Conservation (phyloP, 2,113 vertebrate genomes). For the Manacus vitellinus region DNA sequence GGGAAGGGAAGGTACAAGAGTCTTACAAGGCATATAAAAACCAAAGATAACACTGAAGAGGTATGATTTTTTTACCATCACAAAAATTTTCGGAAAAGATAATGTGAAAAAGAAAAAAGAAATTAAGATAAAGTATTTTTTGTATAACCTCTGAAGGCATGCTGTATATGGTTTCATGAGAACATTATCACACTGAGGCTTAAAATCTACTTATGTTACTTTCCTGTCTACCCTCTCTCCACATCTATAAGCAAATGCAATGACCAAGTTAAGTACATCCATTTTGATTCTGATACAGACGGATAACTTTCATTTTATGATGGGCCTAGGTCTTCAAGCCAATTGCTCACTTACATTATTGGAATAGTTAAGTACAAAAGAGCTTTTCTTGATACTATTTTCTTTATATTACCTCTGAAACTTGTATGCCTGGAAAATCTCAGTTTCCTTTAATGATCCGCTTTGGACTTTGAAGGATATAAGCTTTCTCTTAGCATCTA, state of each 20-base stretch:
- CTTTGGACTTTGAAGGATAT: neutral
- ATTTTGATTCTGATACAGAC: neutral
- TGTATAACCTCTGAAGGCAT: neutral
- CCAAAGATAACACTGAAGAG: neutral
- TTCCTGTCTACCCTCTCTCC: neutral
- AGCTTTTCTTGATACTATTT: neutral
- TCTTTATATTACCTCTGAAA: neutral
- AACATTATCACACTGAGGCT: neutral
- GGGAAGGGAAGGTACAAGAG: neutral
- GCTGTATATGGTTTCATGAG: neutral
- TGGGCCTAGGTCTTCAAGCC: neutral
- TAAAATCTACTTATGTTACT: neutral
- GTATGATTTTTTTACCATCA: neutral
- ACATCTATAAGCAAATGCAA: neutral
- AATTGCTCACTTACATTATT: neutral
- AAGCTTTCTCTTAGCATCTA: neutral
- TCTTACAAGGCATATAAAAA: neutral
- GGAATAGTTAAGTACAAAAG: neutral
- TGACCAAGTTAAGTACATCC: neutral
- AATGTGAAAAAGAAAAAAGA: neutral
- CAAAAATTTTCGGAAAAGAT: neutral
- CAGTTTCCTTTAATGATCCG: neutral
- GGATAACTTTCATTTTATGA: neutral
- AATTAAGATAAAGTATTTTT: neutral
- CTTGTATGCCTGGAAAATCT: neutral